A percentile compares a stretch with the other conserved stretches of the same genome.
phyloP scores from a whole-genome alignment of 2,797 vertebrate species.

The Echeneis naucrates region DNA sequence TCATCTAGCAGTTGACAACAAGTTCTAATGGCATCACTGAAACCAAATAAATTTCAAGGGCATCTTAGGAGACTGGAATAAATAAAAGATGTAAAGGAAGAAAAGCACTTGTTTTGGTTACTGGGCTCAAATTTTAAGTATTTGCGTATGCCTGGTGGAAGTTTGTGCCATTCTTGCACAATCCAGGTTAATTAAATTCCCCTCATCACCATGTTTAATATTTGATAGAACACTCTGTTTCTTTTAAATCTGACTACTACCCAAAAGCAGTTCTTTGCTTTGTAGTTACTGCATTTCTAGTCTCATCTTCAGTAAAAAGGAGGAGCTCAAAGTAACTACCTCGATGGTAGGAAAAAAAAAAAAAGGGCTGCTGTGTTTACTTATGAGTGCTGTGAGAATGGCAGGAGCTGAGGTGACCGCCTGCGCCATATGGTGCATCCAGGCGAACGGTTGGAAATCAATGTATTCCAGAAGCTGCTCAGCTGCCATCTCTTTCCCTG shows the following conservation, averaged over 20 bases:
- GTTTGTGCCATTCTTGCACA: slow-evolving; percentile 12
- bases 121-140: neutral
- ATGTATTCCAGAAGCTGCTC: slow-evolving; percentile 69
- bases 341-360: slow-evolving; percentile 27
- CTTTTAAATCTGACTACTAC: neutral
- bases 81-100: too few relatives aligned
- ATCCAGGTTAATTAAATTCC: slow-evolving; percentile 20
- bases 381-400: slow-evolving; percentile 39
- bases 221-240: slow-evolving; percentile 15
- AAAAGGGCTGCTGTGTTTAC: slow-evolving; percentile 43
- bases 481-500: slow-evolving; percentile 65
- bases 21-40: too few relatives aligned
- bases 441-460: slow-evolving; percentile 65
- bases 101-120: neutral
- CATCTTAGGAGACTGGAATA: neutral
- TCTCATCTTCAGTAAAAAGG: neutral
- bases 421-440: slow-evolving; percentile 73
- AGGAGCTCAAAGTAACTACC: neutral
- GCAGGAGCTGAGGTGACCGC: slow-evolving; percentile 54
- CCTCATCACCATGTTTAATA: slow-evolving; percentile 29
- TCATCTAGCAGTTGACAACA: too few relatives aligned
- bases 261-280: slow-evolving; percentile 20
- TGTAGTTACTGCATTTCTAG: slow-evolving; percentile 1
- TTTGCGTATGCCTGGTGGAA: neutral
- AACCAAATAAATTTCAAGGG: neutral